phyloP scores from a whole-genome alignment of 2,888 invertebrate genomes.

The Diarsia dahlii region DNA sequence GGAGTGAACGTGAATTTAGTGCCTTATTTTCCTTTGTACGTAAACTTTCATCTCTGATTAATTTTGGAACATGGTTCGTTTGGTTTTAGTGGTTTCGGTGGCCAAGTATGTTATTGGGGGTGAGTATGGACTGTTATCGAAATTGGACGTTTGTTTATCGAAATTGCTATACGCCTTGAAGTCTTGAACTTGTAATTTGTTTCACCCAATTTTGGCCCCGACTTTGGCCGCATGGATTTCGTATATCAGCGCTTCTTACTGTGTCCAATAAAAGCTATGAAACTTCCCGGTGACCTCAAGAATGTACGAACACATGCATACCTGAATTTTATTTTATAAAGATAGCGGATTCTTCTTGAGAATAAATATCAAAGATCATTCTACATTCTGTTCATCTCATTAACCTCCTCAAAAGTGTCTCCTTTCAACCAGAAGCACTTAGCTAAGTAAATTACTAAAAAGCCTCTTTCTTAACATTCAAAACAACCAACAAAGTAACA shows the following conservation, averaged over 20 bases:
- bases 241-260: no score
- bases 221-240: neutral
- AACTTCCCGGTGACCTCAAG: neutral
- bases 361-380: no score
- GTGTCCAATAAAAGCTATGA: neutral
- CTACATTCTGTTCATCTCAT: no score
- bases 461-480: neutral
- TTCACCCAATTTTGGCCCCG: no score
- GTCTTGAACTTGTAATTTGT: no score
- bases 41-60: conserved; percentile 3
- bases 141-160: neutral
- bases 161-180: neutral
- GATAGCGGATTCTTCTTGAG: no score
- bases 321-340: neutral
- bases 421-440: conserved; percentile 1
- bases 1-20: conserved; percentile 15
- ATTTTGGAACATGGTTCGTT: conserved; percentile 16
- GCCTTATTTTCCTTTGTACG: conserved; percentile 13
- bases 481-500: conserved; percentile 6
- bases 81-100: conserved; percentile 6
- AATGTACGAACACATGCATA: neutral
- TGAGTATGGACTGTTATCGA: neutral
- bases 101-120: conserved; percentile 9
- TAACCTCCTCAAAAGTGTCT: neutral
- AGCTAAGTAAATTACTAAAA: neutral